These are phyloP conservation scores for Haplochromis vanheusdeni DNA, from an alignment of 2,113 vertebrate species.

Conservation along the genomic window DNA sequence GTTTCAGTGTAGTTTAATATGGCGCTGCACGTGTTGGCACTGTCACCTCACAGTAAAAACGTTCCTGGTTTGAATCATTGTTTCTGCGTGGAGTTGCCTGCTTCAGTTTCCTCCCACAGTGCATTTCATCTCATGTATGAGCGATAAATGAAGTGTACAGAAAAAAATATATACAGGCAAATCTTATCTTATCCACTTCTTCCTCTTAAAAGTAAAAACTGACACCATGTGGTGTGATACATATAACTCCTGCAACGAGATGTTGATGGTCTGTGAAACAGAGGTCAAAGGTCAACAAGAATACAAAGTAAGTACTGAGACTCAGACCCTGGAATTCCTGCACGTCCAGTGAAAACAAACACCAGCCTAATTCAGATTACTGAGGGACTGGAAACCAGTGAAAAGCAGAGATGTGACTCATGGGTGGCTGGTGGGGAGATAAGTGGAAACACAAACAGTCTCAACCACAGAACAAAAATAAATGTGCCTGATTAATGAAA, in stretches of 20 bases:
- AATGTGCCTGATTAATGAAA: neutral
- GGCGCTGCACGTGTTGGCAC: neutral
- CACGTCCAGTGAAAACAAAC: neutral
- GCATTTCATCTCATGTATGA: neutral
- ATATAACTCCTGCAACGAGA: neutral
- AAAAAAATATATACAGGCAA: rapidly evolving
- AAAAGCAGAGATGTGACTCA: neutral
- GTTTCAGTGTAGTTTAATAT: neutral
- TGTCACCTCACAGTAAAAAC: neutral
- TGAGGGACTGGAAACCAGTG: neutral
- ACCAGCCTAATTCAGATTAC: neutral
- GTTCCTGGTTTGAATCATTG: neutral
- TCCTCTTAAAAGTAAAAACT: neutral
- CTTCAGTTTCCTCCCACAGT: neutral
- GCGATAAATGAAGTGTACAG: neutral
- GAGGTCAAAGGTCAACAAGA: constrained; percentile 25
- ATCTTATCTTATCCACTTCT: neutral
- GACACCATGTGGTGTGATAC: neutral
- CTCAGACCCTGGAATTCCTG: neutral
- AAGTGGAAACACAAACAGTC: constrained; percentile 27
- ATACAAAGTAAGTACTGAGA: neutral
- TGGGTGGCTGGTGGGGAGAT: neutral
- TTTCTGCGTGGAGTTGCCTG: neutral
- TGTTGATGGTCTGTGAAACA: neutral
- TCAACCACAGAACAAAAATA: neutral